Percentiles rank a stretch among this genome's conserved stretches.
These are phyloP conservation scores for Odontomyia ornata DNA, from an alignment of 2,888 invertebrate species.

Conservation along the genomic window DNA sequence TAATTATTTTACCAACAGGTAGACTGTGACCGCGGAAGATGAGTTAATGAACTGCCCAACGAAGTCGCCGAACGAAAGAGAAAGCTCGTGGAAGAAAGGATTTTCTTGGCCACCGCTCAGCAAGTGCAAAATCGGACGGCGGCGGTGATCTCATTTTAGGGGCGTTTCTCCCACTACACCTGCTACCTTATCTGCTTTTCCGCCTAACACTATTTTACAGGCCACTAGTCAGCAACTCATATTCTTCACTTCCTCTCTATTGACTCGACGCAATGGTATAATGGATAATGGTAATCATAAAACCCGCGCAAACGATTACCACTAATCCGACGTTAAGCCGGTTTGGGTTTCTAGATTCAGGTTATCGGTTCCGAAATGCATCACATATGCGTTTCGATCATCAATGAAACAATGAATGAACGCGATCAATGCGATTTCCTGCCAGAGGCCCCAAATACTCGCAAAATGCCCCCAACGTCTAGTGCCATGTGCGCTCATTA, in stretches of 20 bases:
- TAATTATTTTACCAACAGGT: slow-evolving; percentile 7
- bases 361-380: slow-evolving; percentile 9
- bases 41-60: background rate
- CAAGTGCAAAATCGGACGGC: background rate
- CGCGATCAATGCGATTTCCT: background rate
- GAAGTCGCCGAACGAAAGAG: slow-evolving; percentile 23
- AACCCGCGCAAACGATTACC: background rate
- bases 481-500: slow-evolving; percentile 21
- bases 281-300: too few relatives aligned
- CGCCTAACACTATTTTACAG: background rate
- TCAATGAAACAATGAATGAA: slow-evolving; percentile 13
- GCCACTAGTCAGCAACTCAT: slow-evolving; percentile 7
- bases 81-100: slow-evolving; percentile 2
- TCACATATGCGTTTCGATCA: background rate
- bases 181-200: background rate
- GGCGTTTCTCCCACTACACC: background rate
- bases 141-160: slow-evolving; percentile 31
- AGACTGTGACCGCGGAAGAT: slow-evolving; percentile 4
- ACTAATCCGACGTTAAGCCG: slow-evolving; percentile 8
- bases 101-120: background rate
- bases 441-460: slow-evolving; percentile 25
- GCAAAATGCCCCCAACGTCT: background rate
- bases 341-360: slow-evolving; percentile 8
- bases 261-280: background rate
- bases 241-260: background rate